phyloP scores from a whole-genome alignment of 2,888 invertebrate species.

The Drosophila affinis region DNA sequence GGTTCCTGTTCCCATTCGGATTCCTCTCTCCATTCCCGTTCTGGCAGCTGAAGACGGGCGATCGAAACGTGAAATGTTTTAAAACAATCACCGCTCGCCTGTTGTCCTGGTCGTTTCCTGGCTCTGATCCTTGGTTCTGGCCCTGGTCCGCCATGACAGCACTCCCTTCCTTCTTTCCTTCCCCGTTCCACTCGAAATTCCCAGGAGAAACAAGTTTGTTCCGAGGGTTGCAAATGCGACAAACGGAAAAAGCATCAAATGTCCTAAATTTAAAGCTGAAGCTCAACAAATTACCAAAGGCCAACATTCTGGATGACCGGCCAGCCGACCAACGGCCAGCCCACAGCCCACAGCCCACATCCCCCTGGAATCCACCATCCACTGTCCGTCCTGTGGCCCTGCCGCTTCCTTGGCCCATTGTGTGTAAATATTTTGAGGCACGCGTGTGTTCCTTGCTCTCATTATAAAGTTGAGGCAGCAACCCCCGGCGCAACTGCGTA shows the following conservation, averaged over 20 bases:
- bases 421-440: conserved; percentile 81
- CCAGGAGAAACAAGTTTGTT: conserved; percentile 40
- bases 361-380: conserved; percentile 3
- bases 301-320: conserved; percentile 64
- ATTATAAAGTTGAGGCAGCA: conserved; percentile 65
- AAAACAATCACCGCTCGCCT: conserved; percentile 39
- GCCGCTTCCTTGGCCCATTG: conserved; percentile 62
- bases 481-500: conserved; percentile 22
- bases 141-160: conserved; percentile 60
- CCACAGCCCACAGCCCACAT: conserved; percentile 24
- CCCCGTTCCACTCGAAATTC: conserved; percentile 5
- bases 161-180: conserved; percentile 32
- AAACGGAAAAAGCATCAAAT: conserved; percentile 37
- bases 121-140: conserved; percentile 1
- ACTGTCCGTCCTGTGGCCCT: conserved; percentile 5
- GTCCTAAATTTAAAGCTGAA: conserved; percentile 40
- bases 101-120: conserved; percentile 1
- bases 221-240: conserved; percentile 57
- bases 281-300: conserved; percentile 81
- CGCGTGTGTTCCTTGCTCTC: conserved; percentile 77
- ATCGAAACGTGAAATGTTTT: conserved; percentile 51
- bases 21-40: conserved; percentile 26
- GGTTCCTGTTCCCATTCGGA: conserved; percentile 14
- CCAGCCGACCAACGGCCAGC: conserved; percentile 66
- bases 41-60: conserved; percentile 52